A percentile compares a stretch with the other conserved stretches of the same genome.
These are phyloP conservation scores for Vulpes lagopus DNA, from an alignment of 2,113 vertebrate species.

Conservation along the genomic window DNA sequence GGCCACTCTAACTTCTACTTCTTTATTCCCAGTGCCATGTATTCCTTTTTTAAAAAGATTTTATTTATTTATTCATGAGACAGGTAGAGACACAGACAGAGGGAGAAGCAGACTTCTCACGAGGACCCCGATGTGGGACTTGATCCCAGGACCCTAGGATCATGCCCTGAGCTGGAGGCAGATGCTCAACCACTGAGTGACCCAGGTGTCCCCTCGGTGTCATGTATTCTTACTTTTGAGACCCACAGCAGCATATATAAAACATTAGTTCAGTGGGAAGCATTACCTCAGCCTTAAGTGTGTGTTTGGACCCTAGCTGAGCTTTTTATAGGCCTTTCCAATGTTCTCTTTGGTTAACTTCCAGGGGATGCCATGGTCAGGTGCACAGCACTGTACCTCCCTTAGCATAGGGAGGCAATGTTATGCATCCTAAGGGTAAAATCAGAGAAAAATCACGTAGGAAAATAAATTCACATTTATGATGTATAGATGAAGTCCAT, in stretches of 20 bases:
- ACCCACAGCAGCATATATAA: no score
- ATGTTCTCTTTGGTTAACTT: background rate
- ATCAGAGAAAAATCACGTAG: background rate
- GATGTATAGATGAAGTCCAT: background rate
- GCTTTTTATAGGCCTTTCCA: background rate
- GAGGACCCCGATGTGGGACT: no score
- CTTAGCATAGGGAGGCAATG: background rate
- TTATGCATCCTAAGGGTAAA: background rate
- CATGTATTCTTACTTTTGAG: background rate
- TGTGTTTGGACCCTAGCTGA: background rate
- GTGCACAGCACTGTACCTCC: background rate
- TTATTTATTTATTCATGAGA: no score
- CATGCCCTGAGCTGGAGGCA: no score
- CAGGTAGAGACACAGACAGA: no score
- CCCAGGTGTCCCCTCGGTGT: no score
- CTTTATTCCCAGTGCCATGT: background rate
- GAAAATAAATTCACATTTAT: background rate
- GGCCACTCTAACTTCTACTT: rapidly evolving
- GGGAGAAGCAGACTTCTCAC: no score
- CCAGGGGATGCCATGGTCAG: no score
- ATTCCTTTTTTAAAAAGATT: no score
- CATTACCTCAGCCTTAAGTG: no score
- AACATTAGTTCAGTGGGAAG: background rate
- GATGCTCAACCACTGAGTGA: no score
- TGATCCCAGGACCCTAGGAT: no score